A percentile compares a stretch with the other conserved stretches of the same genome.
phyloP scores from a whole-genome alignment of 2,797 vertebrate genomes.

The Anableps anableps region DNA sequence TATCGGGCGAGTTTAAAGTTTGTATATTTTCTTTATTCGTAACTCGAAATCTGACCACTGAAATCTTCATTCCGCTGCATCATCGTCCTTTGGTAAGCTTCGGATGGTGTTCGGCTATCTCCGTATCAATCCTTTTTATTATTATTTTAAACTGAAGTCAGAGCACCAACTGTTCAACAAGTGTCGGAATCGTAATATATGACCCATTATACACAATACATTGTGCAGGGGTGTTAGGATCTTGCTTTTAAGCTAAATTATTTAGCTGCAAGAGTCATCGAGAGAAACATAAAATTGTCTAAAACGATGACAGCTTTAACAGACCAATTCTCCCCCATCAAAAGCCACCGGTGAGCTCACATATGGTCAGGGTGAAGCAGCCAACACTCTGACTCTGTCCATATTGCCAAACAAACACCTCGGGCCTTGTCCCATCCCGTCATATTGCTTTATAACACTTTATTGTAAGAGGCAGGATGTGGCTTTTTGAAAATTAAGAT shows the following conservation, averaged over 20 bases:
- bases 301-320: conserved; percentile 76
- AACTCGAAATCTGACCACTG: background rate
- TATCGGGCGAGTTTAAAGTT: background rate
- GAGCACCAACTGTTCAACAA: background rate
- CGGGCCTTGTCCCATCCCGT: conserved; percentile 72
- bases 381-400: conserved; percentile 79
- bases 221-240: background rate
- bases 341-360: conserved; percentile 78
- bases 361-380: conserved; percentile 76
- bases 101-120: background rate
- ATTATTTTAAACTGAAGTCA: background rate
- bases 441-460: conserved; percentile 78
- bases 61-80: background rate
- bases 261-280: conserved; percentile 37
- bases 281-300: conserved; percentile 70
- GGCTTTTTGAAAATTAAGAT: conserved; percentile 39
- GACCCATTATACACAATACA: background rate
- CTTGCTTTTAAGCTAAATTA: background rate
- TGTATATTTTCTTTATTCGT: background rate
- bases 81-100: background rate
- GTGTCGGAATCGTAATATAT: background rate
- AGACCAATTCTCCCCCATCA: conserved; percentile 77
- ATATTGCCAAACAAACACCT: conserved; percentile 82
- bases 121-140: background rate
- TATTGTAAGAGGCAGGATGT: conserved; percentile 60